Conservation (phyloP, 2,113 vertebrate genomes). For the Dendropsophus ebraccatus region DNA sequence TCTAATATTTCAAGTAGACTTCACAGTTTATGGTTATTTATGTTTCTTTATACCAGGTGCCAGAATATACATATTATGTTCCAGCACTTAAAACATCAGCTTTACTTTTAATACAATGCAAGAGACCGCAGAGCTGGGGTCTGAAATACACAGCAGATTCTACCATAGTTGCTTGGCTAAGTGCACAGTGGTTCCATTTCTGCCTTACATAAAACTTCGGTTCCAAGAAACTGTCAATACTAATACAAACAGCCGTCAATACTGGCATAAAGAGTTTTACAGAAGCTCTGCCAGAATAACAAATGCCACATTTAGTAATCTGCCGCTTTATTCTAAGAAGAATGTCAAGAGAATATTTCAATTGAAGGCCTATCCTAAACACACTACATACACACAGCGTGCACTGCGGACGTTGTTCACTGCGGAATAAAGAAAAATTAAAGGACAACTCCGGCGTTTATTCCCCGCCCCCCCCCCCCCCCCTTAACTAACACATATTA, state of each 20-base stretch:
- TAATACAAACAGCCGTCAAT: constrained; percentile 33
- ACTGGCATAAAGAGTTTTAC: background rate
- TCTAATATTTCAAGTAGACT: background rate
- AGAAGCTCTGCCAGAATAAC: constrained; percentile 11
- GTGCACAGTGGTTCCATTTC: background rate
- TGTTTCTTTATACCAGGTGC: background rate
- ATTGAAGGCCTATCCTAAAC: background rate
- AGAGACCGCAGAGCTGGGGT: background rate
- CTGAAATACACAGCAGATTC: background rate
- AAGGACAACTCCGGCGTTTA: too few species aligned
- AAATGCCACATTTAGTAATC: background rate
- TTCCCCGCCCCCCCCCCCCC: too few species aligned
- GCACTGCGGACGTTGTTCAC: too few species aligned
- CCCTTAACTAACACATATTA: too few species aligned
- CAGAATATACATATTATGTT: background rate
- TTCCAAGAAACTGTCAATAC: constrained; percentile 32
- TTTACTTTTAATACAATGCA: background rate
- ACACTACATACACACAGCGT: too few species aligned
- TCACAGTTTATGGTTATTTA: background rate
- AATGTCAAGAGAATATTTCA: background rate
- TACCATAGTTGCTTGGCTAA: background rate
- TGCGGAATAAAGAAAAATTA: too few species aligned
- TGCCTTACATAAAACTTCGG: background rate
- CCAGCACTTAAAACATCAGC: background rate
- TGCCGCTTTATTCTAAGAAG: background rate